A percentile compares a stretch with the other conserved stretches of the same genome.
phyloP scores from a whole-genome alignment of 2,113 vertebrate genomes.

The Dicaeum eximium region DNA sequence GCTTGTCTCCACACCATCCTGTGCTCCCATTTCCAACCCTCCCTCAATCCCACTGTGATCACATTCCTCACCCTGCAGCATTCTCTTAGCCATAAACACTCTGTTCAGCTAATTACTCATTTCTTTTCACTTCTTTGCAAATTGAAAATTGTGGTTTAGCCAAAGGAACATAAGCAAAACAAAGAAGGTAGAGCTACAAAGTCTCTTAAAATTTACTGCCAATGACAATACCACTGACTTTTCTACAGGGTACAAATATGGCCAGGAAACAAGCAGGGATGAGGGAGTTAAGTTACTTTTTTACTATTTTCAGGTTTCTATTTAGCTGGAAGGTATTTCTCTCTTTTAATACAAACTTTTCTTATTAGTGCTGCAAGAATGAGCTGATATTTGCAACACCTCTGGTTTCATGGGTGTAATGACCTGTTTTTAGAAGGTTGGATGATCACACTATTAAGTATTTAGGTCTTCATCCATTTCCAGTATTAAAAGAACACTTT shows the following conservation, averaged over 20 bases:
- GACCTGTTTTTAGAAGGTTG: not conserved
- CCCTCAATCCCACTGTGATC: not conserved
- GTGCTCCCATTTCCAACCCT: not conserved
- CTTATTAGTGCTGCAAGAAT: not conserved
- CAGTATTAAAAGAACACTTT: not conserved
- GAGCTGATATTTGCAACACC: not conserved
- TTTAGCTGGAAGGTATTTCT: not conserved
- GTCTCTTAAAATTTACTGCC: not conserved
- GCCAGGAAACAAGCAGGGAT: not conserved
- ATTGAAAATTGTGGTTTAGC: not conserved
- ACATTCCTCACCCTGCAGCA: not conserved
- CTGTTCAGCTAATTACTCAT: not conserved
- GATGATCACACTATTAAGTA: not conserved
- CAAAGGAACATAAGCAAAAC: not conserved
- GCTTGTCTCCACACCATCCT: not conserved
- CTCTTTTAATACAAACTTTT: not conserved
- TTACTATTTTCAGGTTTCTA: not conserved
- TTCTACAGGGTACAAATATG: not conserved
- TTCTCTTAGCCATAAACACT: not conserved
- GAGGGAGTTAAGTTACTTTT: not conserved
- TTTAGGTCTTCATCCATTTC: not conserved
- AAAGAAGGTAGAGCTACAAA: not conserved
- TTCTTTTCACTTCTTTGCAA: not conserved
- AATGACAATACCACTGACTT: not conserved
- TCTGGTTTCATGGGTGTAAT: not conserved